A percentile compares a stretch with the other conserved stretches of the same genome.
Evolutionary conservation across 2,888 invertebrate species (phyloP).

Genomic region (Ennomos erosarius): DNA sequence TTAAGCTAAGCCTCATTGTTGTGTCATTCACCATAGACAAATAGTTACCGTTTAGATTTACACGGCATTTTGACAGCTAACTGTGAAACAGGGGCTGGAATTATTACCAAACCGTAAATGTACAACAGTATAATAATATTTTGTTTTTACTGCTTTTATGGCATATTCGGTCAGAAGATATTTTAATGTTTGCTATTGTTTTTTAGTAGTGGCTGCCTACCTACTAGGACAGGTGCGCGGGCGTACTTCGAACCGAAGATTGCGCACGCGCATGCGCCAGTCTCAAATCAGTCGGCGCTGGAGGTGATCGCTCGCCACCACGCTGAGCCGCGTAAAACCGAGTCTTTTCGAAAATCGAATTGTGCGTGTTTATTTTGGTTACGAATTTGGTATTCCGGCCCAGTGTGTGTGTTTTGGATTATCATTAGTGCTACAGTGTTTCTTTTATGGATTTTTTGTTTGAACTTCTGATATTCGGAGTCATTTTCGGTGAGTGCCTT

Average conservation of each 20-base stretch:
- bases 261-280: slow-evolving; percentile 58
- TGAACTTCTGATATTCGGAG: slow-evolving; percentile 35
- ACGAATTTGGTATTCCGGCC: slow-evolving; percentile 10
- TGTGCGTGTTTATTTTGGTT: slow-evolving; percentile 20
- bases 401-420: slow-evolving; percentile 40
- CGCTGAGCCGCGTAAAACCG: slow-evolving; percentile 31
- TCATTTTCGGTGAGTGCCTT: slow-evolving; percentile 64
- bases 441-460: slow-evolving; percentile 48
- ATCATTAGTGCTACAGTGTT: slow-evolving; percentile 31
- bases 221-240: slow-evolving; percentile 70
- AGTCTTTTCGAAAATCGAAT: slow-evolving; percentile 17
- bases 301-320: slow-evolving; percentile 58
- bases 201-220: slow-evolving; percentile 58
- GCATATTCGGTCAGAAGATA: slow-evolving; percentile 48
- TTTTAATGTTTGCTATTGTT: slow-evolving; percentile 77
- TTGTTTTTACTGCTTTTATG: slow-evolving; percentile 2
- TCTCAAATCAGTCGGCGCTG: slow-evolving; percentile 66
- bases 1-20: slow-evolving; percentile 33
- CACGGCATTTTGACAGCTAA: slow-evolving; percentile 7
- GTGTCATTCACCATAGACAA: slow-evolving; percentile 31
- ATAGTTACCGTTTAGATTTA: slow-evolving; percentile 7
- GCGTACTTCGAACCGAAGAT: slow-evolving; percentile 34
- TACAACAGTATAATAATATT: not conserved
- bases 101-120: no score
- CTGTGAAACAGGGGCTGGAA: not conserved